Evolutionary conservation across 2,888 invertebrate genomes (phyloP), one percentile per base, ranked within the genome.

Genomic region (Ennomos quercinarius): DNA sequence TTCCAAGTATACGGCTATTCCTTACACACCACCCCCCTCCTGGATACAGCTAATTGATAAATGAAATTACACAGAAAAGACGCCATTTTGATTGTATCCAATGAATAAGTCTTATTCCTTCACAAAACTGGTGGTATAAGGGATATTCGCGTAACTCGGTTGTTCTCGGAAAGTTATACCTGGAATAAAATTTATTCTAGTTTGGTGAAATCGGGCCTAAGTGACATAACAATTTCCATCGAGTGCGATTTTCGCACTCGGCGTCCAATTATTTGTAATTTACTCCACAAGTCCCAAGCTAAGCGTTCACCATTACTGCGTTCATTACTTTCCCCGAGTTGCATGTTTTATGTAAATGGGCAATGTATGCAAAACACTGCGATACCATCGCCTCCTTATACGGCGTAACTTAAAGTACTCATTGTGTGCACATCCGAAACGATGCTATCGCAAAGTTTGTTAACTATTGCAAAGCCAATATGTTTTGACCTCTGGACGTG

Each of bases 351-450:
- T 71, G 58, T 69, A 74, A 76, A 78, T 76, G 72, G 72, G 74
- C 65, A 78, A 61, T 78, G 77, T 74, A 77, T 76, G 76, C 63
- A 66, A 70, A 72, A 69, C 54, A 52, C 52, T 55, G 61, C 64
- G 67, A 63, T 68, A 61, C 63, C 58, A 69, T 65, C 65, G 59
- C 67, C 69, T 66, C 67, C 71, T 67, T 70, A 56, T 70, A 72
- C 57, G 61, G 59, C 57, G n/a, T 8, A 43, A 51, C 43, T 60
- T 45, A 50, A 67, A 74, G 65, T 67, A 55, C 61, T 73, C 70
- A 77, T 78, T 79, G 80, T 80, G 75, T 79, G 78, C 55, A 50
- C 51, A 57, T 57, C 46, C 41, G 53, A 61, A 65, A 57, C 61
- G 63, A 66, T 70, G 58, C 52, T 67, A 68, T 68, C 70, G 54